phyloP scores from a whole-genome alignment of 2,113 vertebrate genomes.

The Limnothrissa miodon region DNA sequence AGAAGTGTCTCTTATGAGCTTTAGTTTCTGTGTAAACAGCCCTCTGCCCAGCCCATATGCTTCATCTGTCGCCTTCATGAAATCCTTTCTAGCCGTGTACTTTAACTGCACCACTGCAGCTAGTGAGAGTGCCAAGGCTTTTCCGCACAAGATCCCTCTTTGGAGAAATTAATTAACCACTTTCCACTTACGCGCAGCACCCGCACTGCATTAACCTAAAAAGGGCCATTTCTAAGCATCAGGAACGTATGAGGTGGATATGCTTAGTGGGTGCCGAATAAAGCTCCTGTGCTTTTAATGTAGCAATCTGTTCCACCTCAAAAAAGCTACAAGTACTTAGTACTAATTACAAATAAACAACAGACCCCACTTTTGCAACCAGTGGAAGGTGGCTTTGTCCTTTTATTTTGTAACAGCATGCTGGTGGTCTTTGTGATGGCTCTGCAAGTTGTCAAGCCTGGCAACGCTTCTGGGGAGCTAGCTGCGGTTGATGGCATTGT shows the following conservation, averaged over 20 bases:
- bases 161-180: constrained; percentile 27
- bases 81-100: constrained; percentile 21
- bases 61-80: constrained; percentile 20
- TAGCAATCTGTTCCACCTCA: neutral
- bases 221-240: constrained; percentile 18
- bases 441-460: neutral
- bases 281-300: neutral
- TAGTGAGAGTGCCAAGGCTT: constrained; percentile 18
- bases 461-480: neutral
- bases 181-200: neutral
- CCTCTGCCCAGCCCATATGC: neutral
- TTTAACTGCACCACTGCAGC: neutral
- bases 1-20: constrained; percentile 11
- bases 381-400: neutral
- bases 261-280: neutral
- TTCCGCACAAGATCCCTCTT: neutral
- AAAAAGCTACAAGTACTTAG: neutral
- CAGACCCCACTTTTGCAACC: neutral
- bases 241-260: neutral
- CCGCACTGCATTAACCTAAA: constrained; percentile 18
- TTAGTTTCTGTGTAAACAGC: neutral
- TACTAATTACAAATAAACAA: neutral
- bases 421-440: neutral
- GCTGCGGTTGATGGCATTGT: constrained; percentile 12
- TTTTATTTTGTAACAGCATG: neutral